Base-by-base conservation (phyloP, 2,888 invertebrate genomes). In the Barypeithes pellucidus region DNA sequence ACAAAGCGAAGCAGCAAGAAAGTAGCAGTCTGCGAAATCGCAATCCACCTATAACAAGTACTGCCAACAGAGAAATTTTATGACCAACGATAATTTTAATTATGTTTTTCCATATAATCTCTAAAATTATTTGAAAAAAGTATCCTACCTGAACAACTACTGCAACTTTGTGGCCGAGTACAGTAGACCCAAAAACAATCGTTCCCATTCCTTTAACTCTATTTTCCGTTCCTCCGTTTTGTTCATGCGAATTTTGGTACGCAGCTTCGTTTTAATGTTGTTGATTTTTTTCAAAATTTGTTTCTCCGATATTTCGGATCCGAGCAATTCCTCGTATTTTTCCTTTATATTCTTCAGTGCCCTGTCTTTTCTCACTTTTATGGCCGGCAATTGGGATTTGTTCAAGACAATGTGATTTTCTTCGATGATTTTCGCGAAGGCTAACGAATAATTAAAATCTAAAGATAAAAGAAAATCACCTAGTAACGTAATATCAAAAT, bases 271-370 rank as follows among this genome's bases (percentile, higher is more conserved):
- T 9, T 36, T 36, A 11, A 36, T 36, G 12, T 43, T 43, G 16
- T 43, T 43, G 14, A 43, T n/a, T 43, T 43, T 43, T 43, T 43
- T 43, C 3, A 43, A 14, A 14, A n/a, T 43, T 43, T 43, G 43
- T n/a, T 43, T 43, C 12, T 36, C 36, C 12, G 36, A 7, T 2
- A 36, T 36, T 2, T 12, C 9, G 36, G 11, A 11, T 7, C 36
- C 36, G 12, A 36, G 12, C 36, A 36, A 36, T 11, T 3, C 12
- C 12, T 36, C 36, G 36, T 36, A 36, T 36, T 12, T 3, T 9
- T 36, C 11, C 9, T 36, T 36, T 12, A 36, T 12, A 36, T 36
- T 36, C 9, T 9, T 36, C 9, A 36, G 9, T 7, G 36, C 36
- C 2, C 2, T 36, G 3, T 36, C 36, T 9, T 36, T 36, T 36